phyloP scores from a whole-genome alignment of 2,797 vertebrate species.

The Anisognathus igniventris region DNA sequence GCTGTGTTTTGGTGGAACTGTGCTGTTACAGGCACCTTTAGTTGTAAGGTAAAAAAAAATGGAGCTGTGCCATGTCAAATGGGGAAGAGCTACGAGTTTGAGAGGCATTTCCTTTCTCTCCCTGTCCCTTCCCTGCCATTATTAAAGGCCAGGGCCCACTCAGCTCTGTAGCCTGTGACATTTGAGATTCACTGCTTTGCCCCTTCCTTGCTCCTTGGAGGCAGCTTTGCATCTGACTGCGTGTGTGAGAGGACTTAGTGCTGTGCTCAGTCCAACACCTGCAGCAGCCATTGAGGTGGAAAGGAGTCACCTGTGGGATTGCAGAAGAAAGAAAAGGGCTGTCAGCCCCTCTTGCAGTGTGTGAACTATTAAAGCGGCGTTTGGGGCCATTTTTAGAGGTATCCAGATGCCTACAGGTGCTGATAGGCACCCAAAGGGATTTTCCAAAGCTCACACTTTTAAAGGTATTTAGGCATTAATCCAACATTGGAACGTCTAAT shows the following conservation, averaged over 20 bases:
- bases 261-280: background rate
- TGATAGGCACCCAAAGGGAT: slow-evolving; percentile 35
- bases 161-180: background rate
- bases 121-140: background rate
- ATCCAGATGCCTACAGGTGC: slow-evolving; percentile 31
- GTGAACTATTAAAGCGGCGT: background rate
- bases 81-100: background rate
- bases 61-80: background rate
- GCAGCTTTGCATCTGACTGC: rapidly evolving
- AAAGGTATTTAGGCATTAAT: slow-evolving; percentile 62
- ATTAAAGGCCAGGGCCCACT: background rate
- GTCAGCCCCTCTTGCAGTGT: background rate
- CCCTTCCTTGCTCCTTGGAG: background rate
- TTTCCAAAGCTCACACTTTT: slow-evolving; percentile 56
- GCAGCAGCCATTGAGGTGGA: background rate
- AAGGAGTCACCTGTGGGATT: background rate
- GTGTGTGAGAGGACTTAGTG: rapidly evolving
- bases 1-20: background rate
- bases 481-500: slow-evolving; percentile 40
- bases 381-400: slow-evolving; percentile 21
- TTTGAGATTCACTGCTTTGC: background rate
- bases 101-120: background rate
- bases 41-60: background rate
- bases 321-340: background rate
- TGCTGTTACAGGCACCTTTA: background rate